A percentile compares a stretch with the other conserved stretches of the same genome.
Conservation (phyloP, 2,113 vertebrate species). For the Henicopernis longicauda region DNA sequence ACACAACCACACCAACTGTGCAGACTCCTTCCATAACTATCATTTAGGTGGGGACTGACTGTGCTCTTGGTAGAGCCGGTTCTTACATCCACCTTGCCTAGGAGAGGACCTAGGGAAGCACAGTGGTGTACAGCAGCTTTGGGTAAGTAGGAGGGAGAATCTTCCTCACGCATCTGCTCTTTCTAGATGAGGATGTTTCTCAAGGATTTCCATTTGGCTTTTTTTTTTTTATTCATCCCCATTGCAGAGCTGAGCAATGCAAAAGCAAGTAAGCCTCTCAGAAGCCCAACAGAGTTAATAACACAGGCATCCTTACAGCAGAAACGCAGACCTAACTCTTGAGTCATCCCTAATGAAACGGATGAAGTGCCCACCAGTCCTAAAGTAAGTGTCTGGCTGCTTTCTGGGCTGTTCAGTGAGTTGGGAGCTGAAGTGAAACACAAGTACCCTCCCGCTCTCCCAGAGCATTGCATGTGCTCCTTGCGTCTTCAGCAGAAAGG, state of each 20-base stretch:
- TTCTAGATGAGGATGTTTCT: not conserved
- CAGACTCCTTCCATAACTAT: not conserved
- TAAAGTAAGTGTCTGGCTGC: not conserved
- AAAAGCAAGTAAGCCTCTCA: not conserved
- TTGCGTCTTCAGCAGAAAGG: not conserved
- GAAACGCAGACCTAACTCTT: not conserved
- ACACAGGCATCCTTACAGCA: not conserved
- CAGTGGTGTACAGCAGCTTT: not conserved
- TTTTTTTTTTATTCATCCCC: not conserved
- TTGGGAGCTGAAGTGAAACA: not conserved
- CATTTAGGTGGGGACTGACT: not conserved
- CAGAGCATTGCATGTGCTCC: not conserved
- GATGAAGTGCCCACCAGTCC: not conserved
- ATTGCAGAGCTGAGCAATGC: not conserved
- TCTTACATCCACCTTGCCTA: not conserved
- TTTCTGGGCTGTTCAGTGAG: not conserved
- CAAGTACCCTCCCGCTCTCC: not conserved
- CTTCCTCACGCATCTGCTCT: not conserved
- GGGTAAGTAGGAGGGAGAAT: not conserved
- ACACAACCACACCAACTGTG: not conserved
- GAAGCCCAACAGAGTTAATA: not conserved
- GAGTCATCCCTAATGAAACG: fast-evolving
- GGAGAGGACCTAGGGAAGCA: not conserved
- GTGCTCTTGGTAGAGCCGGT: not conserved
- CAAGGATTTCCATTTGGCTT: not conserved